Evolutionary conservation across 2,113 vertebrate genomes (phyloP).

Genomic region (Nerophis lumbriciformis): DNA sequence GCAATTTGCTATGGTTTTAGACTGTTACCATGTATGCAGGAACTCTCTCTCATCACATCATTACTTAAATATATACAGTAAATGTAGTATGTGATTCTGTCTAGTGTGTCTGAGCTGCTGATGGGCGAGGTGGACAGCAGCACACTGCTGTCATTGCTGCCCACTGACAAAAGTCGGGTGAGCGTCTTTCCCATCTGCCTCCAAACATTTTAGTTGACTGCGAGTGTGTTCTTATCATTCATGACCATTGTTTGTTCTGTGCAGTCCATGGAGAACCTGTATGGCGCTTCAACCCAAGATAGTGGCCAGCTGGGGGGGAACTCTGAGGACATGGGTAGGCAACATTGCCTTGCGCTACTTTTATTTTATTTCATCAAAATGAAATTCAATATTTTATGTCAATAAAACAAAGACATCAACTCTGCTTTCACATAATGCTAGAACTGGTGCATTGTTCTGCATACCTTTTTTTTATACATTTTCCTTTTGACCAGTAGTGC

Average conservation of each 20-base stretch:
- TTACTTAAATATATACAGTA: not conserved
- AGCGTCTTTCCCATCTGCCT: slow-evolving; percentile 30
- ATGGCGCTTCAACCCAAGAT: slow-evolving; percentile 63
- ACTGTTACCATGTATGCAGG: not conserved
- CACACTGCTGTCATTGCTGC: slow-evolving; percentile 86
- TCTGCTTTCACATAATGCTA: not conserved
- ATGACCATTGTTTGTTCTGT: slow-evolving; percentile 16
- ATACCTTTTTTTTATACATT: not conserved
- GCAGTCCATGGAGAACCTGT: slow-evolving; percentile 89
- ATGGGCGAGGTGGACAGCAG: slow-evolving; percentile 97
- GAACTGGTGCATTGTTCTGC: not conserved
- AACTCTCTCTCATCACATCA: not conserved
- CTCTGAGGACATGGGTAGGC: slow-evolving; percentile 66
- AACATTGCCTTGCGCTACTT: not conserved
- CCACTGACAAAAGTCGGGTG: slow-evolving; percentile 87
- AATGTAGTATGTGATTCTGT: slow-evolving; percentile 6
- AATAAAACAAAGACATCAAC: not conserved
- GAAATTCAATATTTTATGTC: not conserved
- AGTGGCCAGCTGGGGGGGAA: slow-evolving; percentile 44
- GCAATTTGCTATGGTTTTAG: not conserved
- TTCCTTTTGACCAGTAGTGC: not conserved
- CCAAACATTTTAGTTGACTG: not conserved
- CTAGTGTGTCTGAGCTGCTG: slow-evolving; percentile 89
- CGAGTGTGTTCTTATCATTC: not conserved
- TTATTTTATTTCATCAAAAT: too few species aligned